Evolutionary conservation across 2,113 vertebrate genomes (phyloP), one percentile per base, ranked within the genome.

Genomic region (Erythrocercus mccallii): DNA sequence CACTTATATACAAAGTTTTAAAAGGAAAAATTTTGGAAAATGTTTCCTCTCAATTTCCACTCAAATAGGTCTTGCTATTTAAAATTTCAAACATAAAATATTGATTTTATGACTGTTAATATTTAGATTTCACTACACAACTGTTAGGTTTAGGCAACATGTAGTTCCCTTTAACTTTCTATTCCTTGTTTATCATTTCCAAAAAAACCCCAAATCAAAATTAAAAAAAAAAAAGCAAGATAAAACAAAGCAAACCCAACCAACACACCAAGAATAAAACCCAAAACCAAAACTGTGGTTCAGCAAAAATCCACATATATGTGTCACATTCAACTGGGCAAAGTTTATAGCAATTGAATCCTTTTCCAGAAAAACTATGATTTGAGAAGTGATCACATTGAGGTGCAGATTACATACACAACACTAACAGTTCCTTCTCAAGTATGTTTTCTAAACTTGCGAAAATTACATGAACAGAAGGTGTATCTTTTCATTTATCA

Each of bases 21-120:
- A 54, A 57, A 24, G 21, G 2, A 37, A 12, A 70, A 18, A 6
- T 44, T 90, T 65, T 73, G 10, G 24, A 65, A 90, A 84, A 60
- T 60, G 13, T 25, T 79, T 70, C 12, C 2, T 71, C 5, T 56
- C 27, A 60, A 38, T 68, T 74, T 50, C 74, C 6, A 33, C 21
- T 81, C 12, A 69, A 53, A 60, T 27, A 54, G 0, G 1, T 62
- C 24, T 45, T 27, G 50, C 2, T 40, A 35, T 47, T 70, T 60
- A 44, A 53, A 82, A 65, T 60, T 44, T 53, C 6, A 40, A 78
- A 60, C 3, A 13, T 2, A 42, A 81, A 90, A 77, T 15, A 15
- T 1, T 11, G 0, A 12, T n/a, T 44, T 40, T 11, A n/a, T 31
- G 4, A 50, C 20, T 66, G 5, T 10, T 51, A 82, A 69, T 56